phyloP scores from a whole-genome alignment of 2,113 vertebrate genomes.

The Uria aalge region DNA sequence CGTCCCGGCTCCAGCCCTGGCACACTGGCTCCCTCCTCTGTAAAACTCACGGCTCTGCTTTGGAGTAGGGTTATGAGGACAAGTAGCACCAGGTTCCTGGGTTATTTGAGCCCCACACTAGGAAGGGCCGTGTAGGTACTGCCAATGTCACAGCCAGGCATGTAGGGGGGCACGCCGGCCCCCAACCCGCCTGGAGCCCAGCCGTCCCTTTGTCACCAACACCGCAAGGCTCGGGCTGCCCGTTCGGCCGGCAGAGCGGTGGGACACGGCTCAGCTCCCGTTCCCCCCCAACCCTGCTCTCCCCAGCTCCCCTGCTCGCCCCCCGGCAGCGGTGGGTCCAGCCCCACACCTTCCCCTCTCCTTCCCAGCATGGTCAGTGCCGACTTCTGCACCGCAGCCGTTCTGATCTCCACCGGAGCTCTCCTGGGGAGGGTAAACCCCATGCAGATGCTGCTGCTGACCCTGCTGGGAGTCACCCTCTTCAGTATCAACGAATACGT shows the following conservation, averaged over 20 bases:
- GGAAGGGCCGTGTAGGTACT: background rate
- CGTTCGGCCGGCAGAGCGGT: background rate
- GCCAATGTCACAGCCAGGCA: too few relatives aligned
- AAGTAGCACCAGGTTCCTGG: background rate
- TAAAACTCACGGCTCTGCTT: background rate
- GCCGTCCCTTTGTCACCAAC: background rate
- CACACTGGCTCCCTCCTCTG: background rate
- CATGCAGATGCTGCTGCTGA: slow-evolving; percentile 84
- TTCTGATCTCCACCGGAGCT: slow-evolving; percentile 88
- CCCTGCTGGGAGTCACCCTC: slow-evolving; percentile 83
- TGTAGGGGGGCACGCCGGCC: background rate
- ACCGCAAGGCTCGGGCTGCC: background rate
- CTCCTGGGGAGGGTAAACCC: slow-evolving; percentile 87
- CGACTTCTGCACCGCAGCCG: slow-evolving; percentile 84
- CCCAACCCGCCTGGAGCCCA: background rate
- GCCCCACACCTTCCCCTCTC: background rate
- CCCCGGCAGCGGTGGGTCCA: rapidly evolving
- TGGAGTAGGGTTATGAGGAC: background rate
- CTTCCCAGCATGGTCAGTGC: slow-evolving; percentile 87
- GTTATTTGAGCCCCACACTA: background rate
- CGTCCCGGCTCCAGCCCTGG: background rate
- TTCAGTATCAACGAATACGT: slow-evolving; percentile 85
- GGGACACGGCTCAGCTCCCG: background rate
- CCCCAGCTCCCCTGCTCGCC: rapidly evolving
- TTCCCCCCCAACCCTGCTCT: background rate